Base-by-base conservation (phyloP, 2,888 invertebrate genomes). In the Polylopha cassiicola region DNA sequence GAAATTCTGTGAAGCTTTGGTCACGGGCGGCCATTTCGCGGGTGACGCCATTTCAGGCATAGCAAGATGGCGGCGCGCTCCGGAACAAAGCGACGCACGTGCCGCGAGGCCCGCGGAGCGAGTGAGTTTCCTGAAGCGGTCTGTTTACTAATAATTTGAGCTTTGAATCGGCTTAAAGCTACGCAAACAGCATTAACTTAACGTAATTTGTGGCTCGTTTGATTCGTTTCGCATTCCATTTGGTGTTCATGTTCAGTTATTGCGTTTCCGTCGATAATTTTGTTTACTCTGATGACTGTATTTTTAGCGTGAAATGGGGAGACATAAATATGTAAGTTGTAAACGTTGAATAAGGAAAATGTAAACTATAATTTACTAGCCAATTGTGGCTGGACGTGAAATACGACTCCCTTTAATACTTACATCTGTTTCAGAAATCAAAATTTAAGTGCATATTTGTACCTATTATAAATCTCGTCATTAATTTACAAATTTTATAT, bases 61-160 rank as follows among this genome's bases (percentile, higher is more conserved):
- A 44, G 46, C 64, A 66, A 70, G 53, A 68, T 73, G 68, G 68
- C 61, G 53, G 44, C 49, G 44, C 47, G 48, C 53, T 57, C 58
- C 55, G 50, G 56, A 62, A 57, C 57, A 56, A 52, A 55, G 28
- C 20, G 32, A 47, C 51, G 61, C 70, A 72, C 72, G 71, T 70
- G 69, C 60, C 50, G 42, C 42, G 56, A n/a, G n/a, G n/a, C n/a
- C n/a, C n/a, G n/a, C n/a, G n/a, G n/a, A n/a, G n/a, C n/a, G n/a
- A n/a, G n/a, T 48, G 57, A 56, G 48, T 65, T 68, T 69, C 67
- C 67, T 57, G 60, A 53, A 62, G 55, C 50, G 47, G 49, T 46
- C 44, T 65, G 68, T 71, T 72, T 70, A 69, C 68, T 59, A 65
- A 70, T 63, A 63, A 63, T 65, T 65, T 57, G 51, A 48, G 58